Evolutionary conservation across 2,888 invertebrate species (phyloP).

Genomic region (Folsomia candida): DNA sequence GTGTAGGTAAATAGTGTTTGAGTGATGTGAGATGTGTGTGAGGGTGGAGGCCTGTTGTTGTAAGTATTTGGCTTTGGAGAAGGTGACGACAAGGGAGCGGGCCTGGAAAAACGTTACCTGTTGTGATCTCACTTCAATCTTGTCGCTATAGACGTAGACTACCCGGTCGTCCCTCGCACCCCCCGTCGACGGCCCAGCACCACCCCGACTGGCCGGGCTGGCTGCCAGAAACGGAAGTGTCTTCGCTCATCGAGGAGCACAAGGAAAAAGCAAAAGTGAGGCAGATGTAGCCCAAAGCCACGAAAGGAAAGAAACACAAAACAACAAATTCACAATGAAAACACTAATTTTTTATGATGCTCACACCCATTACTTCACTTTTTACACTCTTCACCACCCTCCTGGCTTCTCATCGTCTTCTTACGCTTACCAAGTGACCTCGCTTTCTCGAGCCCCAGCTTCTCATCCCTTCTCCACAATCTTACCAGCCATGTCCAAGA

Average conservation of each 20-base stretch:
- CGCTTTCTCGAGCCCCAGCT: too few relatives aligned
- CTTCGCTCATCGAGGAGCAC: slow-evolving; percentile 50
- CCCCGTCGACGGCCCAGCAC: slow-evolving; percentile 38
- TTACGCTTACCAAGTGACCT: too few relatives aligned
- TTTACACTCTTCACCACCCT: too few relatives aligned
- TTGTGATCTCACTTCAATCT: slow-evolving; percentile 59
- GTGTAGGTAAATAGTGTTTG: too few relatives aligned
- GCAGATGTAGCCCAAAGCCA: slow-evolving; percentile 40
- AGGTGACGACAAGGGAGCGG: too few relatives aligned
- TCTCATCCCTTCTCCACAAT: too few relatives aligned
- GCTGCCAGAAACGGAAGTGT: slow-evolving; percentile 51
- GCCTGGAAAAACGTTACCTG: slow-evolving; percentile 54
- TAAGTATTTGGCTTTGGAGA: too few relatives aligned
- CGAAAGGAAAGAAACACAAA: slow-evolving; percentile 39
- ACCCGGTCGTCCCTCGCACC: slow-evolving; percentile 55
- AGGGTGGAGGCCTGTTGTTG: too few relatives aligned
- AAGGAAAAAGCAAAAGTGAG: slow-evolving; percentile 37
- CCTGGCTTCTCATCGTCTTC: too few relatives aligned
- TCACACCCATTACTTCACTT: too few relatives aligned
- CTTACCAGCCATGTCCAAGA: too few relatives aligned
- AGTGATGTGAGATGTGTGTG: too few relatives aligned
- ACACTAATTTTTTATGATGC: slow-evolving; percentile 9
- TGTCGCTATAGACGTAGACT: slow-evolving; percentile 60
- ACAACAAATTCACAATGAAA: slow-evolving; percentile 39
- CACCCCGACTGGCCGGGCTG: slow-evolving; percentile 47